phyloP scores from a whole-genome alignment of 92 coral and sea anemone genomes.

The Pocillopora meandrina region DNA sequence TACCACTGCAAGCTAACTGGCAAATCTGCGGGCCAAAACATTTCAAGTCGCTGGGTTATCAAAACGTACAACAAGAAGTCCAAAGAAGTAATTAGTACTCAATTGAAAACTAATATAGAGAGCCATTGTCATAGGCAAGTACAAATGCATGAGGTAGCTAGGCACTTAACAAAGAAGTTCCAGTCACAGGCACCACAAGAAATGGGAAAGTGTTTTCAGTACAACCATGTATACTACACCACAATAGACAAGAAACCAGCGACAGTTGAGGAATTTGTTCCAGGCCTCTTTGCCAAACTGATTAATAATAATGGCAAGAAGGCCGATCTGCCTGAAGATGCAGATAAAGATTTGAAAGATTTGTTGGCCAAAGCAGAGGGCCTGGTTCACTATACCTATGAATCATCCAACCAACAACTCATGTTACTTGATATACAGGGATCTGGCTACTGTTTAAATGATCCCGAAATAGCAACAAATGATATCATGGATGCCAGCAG shows the following conservation, averaged over 20 bases:
- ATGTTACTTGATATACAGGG: slow-evolving; percentile 69
- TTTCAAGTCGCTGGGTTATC: slow-evolving; percentile 47
- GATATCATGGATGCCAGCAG: slow-evolving; percentile 48
- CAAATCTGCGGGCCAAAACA: slow-evolving; percentile 20
- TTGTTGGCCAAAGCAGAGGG: slow-evolving; percentile 61
- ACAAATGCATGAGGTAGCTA: slow-evolving; percentile 72
- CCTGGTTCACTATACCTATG: slow-evolving; percentile 59
- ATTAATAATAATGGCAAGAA: slow-evolving; percentile 61
- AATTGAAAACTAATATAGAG: slow-evolving; percentile 40
- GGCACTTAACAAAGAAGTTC: slow-evolving; percentile 56
- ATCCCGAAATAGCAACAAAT: slow-evolving; percentile 73
- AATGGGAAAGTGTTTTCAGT: slow-evolving; percentile 63
- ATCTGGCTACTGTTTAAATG: slow-evolving; percentile 48
- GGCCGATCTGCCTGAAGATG: slow-evolving; percentile 40
- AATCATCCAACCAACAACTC: slow-evolving; percentile 37
- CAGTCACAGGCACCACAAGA: slow-evolving; percentile 43
- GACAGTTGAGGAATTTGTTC: slow-evolving; percentile 68
- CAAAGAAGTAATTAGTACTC: slow-evolving; percentile 33
- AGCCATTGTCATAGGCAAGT: slow-evolving; percentile 54
- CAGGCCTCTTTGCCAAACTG: slow-evolving; percentile 59
- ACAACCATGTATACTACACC: slow-evolving; percentile 59
- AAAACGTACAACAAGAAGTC: slow-evolving; percentile 53
- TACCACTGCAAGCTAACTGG: slow-evolving; percentile 24
- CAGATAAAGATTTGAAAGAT: slow-evolving; percentile 41
- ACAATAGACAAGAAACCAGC: slow-evolving; percentile 51